Evolutionary conservation across 1,140 invertebrate genomes (phyloP).

Genomic region (Tetramorium alpestre): DNA sequence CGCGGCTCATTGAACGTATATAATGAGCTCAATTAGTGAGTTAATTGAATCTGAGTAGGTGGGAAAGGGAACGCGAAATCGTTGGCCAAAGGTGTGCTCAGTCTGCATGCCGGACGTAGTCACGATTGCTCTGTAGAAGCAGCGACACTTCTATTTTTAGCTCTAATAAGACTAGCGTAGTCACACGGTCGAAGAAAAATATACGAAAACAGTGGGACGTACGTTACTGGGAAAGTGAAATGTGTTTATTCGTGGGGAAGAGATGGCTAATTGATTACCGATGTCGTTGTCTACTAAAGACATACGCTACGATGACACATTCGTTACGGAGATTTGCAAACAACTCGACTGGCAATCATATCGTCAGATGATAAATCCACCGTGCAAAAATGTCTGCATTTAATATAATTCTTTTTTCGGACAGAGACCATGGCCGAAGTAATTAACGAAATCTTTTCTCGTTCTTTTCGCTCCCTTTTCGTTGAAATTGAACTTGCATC

Average conservation of each 20-base stretch:
- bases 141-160: constrained; percentile 56
- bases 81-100: constrained; percentile 34
- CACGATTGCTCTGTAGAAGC: constrained; percentile 38
- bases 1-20: not conserved
- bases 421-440: too few species aligned
- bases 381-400: not conserved
- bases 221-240: constrained; percentile 25
- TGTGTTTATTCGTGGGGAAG: constrained; percentile 14
- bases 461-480: not conserved
- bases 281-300: constrained; percentile 57
- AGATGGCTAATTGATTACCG: constrained; percentile 64
- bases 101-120: constrained; percentile 5
- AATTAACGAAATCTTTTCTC: not conserved
- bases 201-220: constrained; percentile 37
- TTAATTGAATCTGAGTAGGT: constrained; percentile 38
- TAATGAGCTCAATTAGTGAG: constrained; percentile 35
- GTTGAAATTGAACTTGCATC: constrained; percentile 2
- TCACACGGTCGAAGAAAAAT: constrained; percentile 25
- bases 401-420: not conserved
- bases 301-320: constrained; percentile 15
- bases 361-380: not conserved
- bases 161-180: constrained; percentile 22
- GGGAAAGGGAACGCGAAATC: not conserved
- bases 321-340: not conserved
- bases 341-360: not conserved